These are phyloP conservation scores for Catocala sponsa DNA, from an alignment of 2,888 invertebrate species.

Conservation along the genomic window DNA sequence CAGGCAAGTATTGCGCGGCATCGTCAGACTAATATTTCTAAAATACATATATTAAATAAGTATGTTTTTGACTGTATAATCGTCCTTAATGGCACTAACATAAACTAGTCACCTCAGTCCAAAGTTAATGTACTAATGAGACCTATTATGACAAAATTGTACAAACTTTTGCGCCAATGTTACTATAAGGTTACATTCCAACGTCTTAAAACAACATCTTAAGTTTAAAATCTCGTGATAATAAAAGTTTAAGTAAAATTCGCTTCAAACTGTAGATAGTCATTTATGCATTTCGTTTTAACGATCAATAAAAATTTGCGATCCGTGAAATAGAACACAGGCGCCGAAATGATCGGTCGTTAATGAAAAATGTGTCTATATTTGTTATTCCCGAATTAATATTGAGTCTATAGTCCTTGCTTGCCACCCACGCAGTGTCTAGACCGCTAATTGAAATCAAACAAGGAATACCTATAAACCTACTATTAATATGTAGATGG, in stretches of 20 bases:
- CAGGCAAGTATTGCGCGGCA: too few relatives aligned
- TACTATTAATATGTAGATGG: neutral
- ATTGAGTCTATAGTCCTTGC: conserved; percentile 10
- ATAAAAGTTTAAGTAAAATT: conserved; percentile 53
- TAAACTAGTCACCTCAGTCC: too few relatives aligned
- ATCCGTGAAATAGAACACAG: conserved; percentile 63
- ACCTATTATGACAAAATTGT: too few relatives aligned
- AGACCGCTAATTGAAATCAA: conserved; percentile 76
- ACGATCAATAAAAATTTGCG: conserved; percentile 66
- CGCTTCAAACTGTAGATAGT: conserved; percentile 52
- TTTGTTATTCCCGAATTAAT: conserved; percentile 42
- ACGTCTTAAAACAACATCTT: conserved; percentile 3
- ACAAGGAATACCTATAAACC: conserved; percentile 45
- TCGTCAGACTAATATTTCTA: too few relatives aligned
- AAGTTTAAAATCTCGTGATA: conserved; percentile 37
- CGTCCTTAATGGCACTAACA: too few relatives aligned
- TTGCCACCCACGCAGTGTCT: conserved; percentile 56
- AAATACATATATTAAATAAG: too few relatives aligned
- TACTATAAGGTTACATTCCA: neutral
- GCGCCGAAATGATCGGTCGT: conserved; percentile 54
- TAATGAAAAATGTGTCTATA: conserved; percentile 53
- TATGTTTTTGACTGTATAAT: too few relatives aligned
- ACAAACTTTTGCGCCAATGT: neutral
- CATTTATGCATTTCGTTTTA: conserved; percentile 63
- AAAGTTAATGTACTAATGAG: too few relatives aligned